Evolutionary conservation across 1,140 invertebrate species (phyloP).

Genomic region (Gryon sp.): DNA sequence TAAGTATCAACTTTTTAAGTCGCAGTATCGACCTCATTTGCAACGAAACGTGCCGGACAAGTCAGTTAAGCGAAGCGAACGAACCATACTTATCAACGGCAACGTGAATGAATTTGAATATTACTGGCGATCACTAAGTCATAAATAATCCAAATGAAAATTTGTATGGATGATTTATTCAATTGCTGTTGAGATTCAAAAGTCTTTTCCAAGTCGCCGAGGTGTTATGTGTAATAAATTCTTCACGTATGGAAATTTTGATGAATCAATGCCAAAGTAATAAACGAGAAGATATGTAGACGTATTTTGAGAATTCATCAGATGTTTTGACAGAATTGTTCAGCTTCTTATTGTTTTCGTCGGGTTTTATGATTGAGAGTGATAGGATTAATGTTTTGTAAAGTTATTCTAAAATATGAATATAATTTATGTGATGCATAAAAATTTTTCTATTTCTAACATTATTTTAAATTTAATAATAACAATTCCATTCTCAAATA

Average conservation of each 20-base stretch:
- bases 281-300: conserved; percentile 28
- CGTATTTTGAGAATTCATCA: conserved; percentile 1
- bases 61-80: conserved; percentile 41
- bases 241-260: conserved; percentile 50
- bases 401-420: too few species aligned
- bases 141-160: conserved; percentile 58
- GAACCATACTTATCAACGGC: conserved; percentile 40
- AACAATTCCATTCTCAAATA: too few species aligned
- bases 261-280: conserved; percentile 51
- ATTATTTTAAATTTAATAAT: too few species aligned
- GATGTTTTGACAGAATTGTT: too few species aligned
- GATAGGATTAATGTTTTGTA: too few species aligned
- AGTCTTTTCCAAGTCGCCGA: conserved; percentile 27
- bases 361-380: background rate
- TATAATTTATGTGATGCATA: too few species aligned
- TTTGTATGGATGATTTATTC: conserved; percentile 55
- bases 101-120: conserved; percentile 56
- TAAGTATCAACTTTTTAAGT: conserved; percentile 60
- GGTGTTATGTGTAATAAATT: conserved; percentile 51
- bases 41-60: conserved; percentile 40
- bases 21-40: conserved; percentile 58
- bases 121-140: conserved; percentile 27
- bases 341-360: too few species aligned
- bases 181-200: conserved; percentile 47
- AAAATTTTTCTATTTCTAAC: too few species aligned